phyloP scores from a whole-genome alignment of 2,888 invertebrate genomes.

The Macrophya alboannulata region DNA sequence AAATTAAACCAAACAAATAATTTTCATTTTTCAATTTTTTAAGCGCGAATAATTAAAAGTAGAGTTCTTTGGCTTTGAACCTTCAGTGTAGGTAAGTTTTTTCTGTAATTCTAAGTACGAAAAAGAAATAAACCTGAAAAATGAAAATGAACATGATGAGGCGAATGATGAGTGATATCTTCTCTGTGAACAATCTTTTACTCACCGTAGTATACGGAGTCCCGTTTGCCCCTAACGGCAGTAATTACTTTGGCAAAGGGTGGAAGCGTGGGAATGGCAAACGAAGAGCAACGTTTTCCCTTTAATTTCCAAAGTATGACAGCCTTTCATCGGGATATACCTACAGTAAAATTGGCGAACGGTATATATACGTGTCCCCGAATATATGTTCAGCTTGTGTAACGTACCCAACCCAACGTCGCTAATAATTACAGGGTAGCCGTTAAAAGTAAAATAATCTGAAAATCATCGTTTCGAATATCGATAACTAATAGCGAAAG shows the following conservation, averaged over 20 bases:
- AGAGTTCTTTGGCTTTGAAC: not conserved
- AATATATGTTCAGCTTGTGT: not conserved
- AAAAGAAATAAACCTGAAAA: not conserved
- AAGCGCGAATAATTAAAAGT: not conserved
- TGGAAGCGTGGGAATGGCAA: not conserved
- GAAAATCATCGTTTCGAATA: not conserved
- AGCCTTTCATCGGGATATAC: constrained; percentile 38
- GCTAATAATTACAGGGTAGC: not conserved
- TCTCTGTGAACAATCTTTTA: not conserved
- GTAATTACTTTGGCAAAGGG: constrained; percentile 52
- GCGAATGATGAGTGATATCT: not conserved
- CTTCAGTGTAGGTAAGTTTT: too few species aligned
- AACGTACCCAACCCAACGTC: not conserved
- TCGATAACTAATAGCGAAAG: not conserved
- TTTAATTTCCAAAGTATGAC: constrained; percentile 49
- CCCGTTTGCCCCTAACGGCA: not conserved
- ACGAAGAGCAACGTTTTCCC: not conserved
- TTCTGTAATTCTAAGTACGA: not conserved
- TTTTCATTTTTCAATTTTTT: not conserved
- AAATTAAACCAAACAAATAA: not conserved
- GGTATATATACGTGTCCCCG: not conserved
- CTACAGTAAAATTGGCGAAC: constrained; percentile 38
- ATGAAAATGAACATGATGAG: not conserved
- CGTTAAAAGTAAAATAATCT: not conserved
- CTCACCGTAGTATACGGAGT: not conserved